phyloP scores from a whole-genome alignment of 2,797 vertebrate species.

The Perodicticus potto region DNA sequence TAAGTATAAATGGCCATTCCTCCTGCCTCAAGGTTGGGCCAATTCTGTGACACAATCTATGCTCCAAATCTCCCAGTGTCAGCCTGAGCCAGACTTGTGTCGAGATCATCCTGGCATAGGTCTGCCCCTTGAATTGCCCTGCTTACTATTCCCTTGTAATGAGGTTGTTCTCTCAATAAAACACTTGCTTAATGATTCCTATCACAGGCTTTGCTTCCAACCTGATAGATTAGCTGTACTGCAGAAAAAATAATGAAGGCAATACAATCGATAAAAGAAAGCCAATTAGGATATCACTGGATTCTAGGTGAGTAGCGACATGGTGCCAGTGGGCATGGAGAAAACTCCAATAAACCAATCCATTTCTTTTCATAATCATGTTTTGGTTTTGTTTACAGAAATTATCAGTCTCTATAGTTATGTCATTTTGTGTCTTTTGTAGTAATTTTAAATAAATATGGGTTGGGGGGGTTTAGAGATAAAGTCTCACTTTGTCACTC shows the following conservation, averaged over 20 bases:
- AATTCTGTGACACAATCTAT: background rate
- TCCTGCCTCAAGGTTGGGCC: background rate
- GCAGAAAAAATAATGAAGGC: background rate
- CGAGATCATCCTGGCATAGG: background rate
- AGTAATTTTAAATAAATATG: background rate
- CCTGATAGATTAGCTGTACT: background rate
- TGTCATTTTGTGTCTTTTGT: background rate
- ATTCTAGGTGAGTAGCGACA: background rate
- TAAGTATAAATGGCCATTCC: background rate
- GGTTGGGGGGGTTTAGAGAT: background rate
- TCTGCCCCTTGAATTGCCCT: background rate
- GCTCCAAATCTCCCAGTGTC: background rate
- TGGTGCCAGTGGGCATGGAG: background rate
- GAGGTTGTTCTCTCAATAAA: background rate
- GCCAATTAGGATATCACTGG: background rate
- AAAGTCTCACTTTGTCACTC: fast-evolving
- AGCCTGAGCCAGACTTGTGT: background rate
- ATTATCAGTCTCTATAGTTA: background rate
- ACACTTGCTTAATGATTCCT: background rate
- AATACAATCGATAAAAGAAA: background rate
- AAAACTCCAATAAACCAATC: background rate
- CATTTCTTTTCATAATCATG: background rate
- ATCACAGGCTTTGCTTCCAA: background rate
- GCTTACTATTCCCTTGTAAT: background rate
- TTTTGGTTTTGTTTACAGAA: background rate